A percentile compares a stretch with the other conserved stretches of the same genome.
These are phyloP conservation scores for Atta colombica DNA, from an alignment of 1,140 invertebrate species.

Conservation along the genomic window DNA sequence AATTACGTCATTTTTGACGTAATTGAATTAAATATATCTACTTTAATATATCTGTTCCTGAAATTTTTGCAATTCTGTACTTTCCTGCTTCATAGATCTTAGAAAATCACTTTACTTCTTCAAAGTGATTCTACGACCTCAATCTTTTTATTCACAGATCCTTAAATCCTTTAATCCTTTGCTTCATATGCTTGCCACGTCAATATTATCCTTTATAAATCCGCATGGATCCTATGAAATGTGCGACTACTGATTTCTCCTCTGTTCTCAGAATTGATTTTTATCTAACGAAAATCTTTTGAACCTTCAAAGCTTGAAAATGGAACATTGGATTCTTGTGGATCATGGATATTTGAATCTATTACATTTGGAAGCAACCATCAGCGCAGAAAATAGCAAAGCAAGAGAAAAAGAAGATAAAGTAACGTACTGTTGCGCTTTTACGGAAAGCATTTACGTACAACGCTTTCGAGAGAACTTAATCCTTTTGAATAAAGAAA, in stretches of 20 bases:
- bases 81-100: background rate
- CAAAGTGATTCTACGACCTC: background rate
- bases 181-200: background rate
- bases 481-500: slow-evolving; percentile 60
- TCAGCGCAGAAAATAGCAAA: slow-evolving; percentile 12
- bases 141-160: background rate
- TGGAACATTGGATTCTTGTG: background rate
- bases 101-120: background rate
- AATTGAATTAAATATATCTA: background rate
- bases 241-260: background rate
- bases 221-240: background rate
- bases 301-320: background rate
- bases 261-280: background rate
- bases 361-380: slow-evolving; percentile 42
- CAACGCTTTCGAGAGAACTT: slow-evolving; percentile 35
- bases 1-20: background rate
- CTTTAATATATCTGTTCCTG: background rate
- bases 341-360: slow-evolving; percentile 8
- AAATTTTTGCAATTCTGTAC: background rate
- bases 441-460: background rate
- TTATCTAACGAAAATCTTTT: background rate
- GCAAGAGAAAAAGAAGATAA: background rate
- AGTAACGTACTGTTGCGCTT: slow-evolving; percentile 38
- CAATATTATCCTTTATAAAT: slow-evolving; percentile 34
- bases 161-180: background rate